Base-by-base conservation (phyloP, 2,797 vertebrate species). In the Hirundo rustica region DNA sequence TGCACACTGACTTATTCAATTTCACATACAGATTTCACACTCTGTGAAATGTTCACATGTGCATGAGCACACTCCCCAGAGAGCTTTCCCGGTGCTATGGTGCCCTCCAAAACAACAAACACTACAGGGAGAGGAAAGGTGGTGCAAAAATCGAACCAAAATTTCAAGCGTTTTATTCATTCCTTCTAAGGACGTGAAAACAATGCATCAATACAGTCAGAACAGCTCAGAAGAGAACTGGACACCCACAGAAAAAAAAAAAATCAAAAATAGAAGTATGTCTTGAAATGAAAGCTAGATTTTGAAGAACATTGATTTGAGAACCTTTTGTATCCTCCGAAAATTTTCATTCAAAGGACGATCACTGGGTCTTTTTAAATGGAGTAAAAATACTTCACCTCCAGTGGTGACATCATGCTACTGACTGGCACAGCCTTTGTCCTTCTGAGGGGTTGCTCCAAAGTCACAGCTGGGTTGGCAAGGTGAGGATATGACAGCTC, bases 401-500 rank as follows among this genome's bases (percentile, higher is more conserved):
- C 44, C 18, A 61, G 21, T 38, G 25, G 4, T n/a, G 15, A 53
- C 4, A 1, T 58, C 48, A 29, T 15, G 40, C 15, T 62, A 9
- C 13, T 7, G 12, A 40, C 16, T 23, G 48, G 38, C 29, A 67
- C 23, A 48, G 26, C 5, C 19, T 62, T 57, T 16, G 20, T 53
- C 16, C 21, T 61, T 34, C 48, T 32, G 30, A 85, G 38, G 42
- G 16, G 7, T 7, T 83, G 5, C 29, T 44, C 10, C 75, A 67
- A 23, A 71, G 36, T 10, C 44, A 62, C 48, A 40, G 11, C 16
- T 53, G 12, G 0, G 7, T 1, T 76, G 48, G n/a, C n/a, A 27
- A 2, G 0, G 0, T 5, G 27, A 36, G n/a, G 67, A 10, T 32
- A 34, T 0, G 0, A 38, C 23, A 82, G 17, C 16, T 70, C 47